Evolutionary conservation across 2,797 vertebrate genomes (phyloP).

Genomic region (Amphiprion clarkii): DNA sequence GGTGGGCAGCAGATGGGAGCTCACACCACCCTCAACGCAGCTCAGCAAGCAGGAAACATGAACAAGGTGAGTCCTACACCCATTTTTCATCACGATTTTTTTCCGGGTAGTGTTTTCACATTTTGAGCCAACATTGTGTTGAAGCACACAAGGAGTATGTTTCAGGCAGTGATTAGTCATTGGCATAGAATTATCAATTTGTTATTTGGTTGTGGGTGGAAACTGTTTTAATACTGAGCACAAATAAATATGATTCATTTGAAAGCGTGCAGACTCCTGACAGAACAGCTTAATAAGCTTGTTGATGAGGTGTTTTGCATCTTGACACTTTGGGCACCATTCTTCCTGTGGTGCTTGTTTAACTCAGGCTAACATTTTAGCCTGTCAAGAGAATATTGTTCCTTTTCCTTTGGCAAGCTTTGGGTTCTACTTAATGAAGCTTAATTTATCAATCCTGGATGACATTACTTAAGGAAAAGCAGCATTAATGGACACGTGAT

Average conservation of each 20-base stretch:
- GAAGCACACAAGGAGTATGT: not conserved
- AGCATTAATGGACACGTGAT: not conserved
- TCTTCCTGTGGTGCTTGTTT: not conserved
- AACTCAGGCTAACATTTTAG: not conserved
- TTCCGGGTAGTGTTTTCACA: not conserved
- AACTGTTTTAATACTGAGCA: conserved; percentile 5
- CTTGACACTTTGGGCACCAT: not conserved
- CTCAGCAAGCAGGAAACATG: conserved; percentile 92
- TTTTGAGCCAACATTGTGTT: not conserved
- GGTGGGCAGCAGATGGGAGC: conserved; percentile 91
- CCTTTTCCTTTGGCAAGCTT: not conserved
- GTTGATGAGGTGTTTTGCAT: not conserved
- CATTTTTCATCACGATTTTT: not conserved
- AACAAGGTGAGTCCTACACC: conserved; percentile 89
- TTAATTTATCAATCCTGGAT: not conserved
- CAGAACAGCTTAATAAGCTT: not conserved
- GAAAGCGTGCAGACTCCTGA: not conserved
- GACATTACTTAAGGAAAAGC: not conserved
- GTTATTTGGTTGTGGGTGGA: conserved; percentile 6
- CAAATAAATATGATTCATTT: conserved; percentile 1
- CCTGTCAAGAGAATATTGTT: not conserved
- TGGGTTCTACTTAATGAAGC: no score
- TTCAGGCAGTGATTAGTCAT: not conserved
- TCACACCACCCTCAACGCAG: conserved; percentile 87
- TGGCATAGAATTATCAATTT: conserved; percentile 8